Percentiles rank a stretch among this genome's conserved stretches.
phyloP scores from a whole-genome alignment of 2,113 vertebrate species.

The Aix galericulata region DNA sequence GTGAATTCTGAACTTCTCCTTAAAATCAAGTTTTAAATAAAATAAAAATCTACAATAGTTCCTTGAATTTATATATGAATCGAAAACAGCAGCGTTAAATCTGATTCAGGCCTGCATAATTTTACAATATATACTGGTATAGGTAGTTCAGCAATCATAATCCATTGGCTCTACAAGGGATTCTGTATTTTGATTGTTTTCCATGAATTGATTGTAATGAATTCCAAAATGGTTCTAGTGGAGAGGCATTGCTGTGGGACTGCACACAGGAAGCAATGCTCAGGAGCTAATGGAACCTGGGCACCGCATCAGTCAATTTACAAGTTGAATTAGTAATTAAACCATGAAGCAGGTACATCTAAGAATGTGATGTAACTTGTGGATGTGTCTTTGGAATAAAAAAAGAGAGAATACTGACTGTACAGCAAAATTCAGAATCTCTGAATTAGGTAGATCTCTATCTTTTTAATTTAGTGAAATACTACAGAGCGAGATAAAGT shows the following conservation, averaged over 20 bases:
- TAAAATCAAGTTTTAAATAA: not conserved
- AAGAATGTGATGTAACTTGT: constrained; percentile 32
- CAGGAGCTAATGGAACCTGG: not conserved
- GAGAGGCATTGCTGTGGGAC: not conserved
- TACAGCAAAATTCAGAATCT: constrained; percentile 51
- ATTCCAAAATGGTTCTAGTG: not conserved
- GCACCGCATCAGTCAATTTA: constrained; percentile 19
- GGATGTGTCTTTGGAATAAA: constrained; percentile 25
- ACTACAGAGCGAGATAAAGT: constrained; percentile 12
- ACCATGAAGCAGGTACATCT: constrained; percentile 22
- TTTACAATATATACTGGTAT: not conserved
- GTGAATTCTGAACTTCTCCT: not conserved
- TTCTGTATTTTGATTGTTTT: not conserved
- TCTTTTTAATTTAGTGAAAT: constrained; percentile 65
- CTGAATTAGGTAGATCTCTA: constrained; percentile 47
- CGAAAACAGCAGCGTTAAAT: not conserved
- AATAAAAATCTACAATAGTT: not conserved
- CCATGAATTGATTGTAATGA: not conserved
- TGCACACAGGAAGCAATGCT: not conserved
- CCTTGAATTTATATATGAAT: not conserved
- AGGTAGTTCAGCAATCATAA: not conserved
- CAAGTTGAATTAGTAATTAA: constrained; percentile 30
- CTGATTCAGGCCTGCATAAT: not conserved
- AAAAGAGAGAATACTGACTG: constrained; percentile 25
- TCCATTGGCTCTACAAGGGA: not conserved